phyloP scores from a whole-genome alignment of 2,888 invertebrate species.

The Baccha elongata region DNA sequence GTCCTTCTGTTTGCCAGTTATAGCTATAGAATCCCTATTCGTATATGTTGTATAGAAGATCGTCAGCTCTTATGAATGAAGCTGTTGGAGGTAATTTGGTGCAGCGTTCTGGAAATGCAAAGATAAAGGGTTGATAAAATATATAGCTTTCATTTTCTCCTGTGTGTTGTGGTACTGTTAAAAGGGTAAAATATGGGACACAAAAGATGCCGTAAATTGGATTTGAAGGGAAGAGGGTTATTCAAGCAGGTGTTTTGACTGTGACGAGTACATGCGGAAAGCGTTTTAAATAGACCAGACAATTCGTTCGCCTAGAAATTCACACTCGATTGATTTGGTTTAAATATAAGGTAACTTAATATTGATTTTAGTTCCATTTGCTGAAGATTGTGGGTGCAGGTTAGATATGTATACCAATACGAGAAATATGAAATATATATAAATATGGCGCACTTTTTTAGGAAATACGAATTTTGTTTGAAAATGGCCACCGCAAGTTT shows the following conservation, averaged over 20 bases:
- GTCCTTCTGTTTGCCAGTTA: constrained; percentile 48
- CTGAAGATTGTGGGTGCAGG: no score
- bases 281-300: constrained; percentile 9
- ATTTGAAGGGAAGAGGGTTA: constrained; percentile 11
- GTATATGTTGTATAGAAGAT: constrained; percentile 27
- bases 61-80: constrained; percentile 68
- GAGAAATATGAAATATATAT: no score
- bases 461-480: no score
- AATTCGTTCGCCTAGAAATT: neutral
- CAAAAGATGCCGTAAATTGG: neutral
- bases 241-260: constrained; percentile 63
- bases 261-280: neutral
- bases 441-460: no score
- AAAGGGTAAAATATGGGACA: constrained; percentile 70
- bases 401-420: no score
- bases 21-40: constrained; percentile 20
- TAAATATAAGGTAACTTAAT: neutral
- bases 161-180: constrained; percentile 40
- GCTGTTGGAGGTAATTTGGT: constrained; percentile 76
- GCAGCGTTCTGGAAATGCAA: constrained; percentile 76
- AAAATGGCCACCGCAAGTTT: no score
- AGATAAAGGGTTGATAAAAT: constrained; percentile 75
- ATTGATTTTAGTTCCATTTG: neutral
- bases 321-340: constrained; percentile 42
- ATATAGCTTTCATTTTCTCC: constrained; percentile 49